Evolutionary conservation across 2,797 vertebrate species (phyloP).

Genomic region (Lagocephalus sceleratus): DNA sequence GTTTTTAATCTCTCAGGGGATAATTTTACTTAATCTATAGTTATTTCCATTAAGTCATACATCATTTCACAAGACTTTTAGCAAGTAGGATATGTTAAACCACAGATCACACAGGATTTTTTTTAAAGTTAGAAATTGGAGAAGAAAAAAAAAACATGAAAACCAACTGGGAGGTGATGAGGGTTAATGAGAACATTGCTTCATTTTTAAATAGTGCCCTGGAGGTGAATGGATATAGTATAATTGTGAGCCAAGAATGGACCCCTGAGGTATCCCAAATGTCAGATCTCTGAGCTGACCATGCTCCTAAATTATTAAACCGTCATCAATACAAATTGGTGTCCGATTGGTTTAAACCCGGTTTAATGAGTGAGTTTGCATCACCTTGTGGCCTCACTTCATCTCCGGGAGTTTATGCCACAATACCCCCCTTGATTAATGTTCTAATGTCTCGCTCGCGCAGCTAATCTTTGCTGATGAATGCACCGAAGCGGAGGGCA

Average conservation of each 20-base stretch:
- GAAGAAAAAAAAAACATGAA: too few species aligned
- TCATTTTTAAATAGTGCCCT: not conserved
- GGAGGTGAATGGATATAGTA: not conserved
- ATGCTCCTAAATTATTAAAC: not conserved
- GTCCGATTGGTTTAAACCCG: not conserved
- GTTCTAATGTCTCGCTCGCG: slow-evolving; percentile 28
- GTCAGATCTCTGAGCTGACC: not conserved
- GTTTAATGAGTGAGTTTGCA: not conserved
- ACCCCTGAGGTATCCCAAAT: slow-evolving; percentile 2
- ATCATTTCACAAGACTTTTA: not conserved
- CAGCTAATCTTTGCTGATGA: slow-evolving; percentile 98
- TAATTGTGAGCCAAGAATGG: not conserved
- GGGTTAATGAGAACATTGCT: not conserved
- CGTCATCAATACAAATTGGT: not conserved
- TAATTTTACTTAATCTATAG: too few species aligned
- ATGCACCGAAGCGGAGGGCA: slow-evolving; percentile 94
- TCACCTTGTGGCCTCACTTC: slow-evolving; percentile 1
- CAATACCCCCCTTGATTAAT: slow-evolving; percentile 19
- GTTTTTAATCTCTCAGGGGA: too few species aligned
- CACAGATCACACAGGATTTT: not conserved
- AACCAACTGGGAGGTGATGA: too few species aligned
- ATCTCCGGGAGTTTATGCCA: not conserved
- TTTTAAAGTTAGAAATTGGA: not conserved
- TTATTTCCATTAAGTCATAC: not conserved
- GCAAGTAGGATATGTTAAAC: too few species aligned